Evolutionary conservation across 2,888 invertebrate genomes (phyloP), one percentile per base, ranked within the genome.

Genomic region (Polietes domitor): DNA sequence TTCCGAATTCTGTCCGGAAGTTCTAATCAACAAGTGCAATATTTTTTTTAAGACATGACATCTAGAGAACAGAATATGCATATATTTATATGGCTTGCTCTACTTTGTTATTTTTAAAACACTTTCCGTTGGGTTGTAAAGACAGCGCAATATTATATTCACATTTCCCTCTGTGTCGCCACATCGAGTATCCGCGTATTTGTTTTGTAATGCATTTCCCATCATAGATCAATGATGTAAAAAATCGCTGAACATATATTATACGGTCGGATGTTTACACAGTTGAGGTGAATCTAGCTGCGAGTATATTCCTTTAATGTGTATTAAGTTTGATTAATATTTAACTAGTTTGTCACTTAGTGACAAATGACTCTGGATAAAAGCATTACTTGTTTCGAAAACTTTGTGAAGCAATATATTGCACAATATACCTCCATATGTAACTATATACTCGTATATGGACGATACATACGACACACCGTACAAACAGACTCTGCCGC

Each of bases 321-420:
- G 24, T 26, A 70, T 70, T 70, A 47, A 24, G 26, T 79, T 83
- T 79, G 76, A 83, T 77, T 83, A 83, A 79, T 83, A 79, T 79
- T 79, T 79, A 77, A 83, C 76, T 58, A 77, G 65, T 83, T 83
- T 83, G 82, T 83, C 82, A 83, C 76, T 83, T 76, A 83, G 61
- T 83, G 82, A 79, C 79, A 83, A 83, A 83, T 79, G 79, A 77
- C 79, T 73, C 72, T 68, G 72, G 65, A 73, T 79, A 83, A 79
- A 73, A 76, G 73, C 72, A 76, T 83, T 77, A 55, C 37, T 79
- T 76, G 17, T 72, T 24, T 37, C n/a, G 17, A 65, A 78, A 50
- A 65, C 37, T 37, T 65, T 41, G 65, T 21, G 10, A 3, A 65
- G 65, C 37, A 65, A 65, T 65, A 41, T 41, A 65, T 65, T 41